Conservation (phyloP, 1,140 invertebrate species). For the Sminthurides bifidus region DNA sequence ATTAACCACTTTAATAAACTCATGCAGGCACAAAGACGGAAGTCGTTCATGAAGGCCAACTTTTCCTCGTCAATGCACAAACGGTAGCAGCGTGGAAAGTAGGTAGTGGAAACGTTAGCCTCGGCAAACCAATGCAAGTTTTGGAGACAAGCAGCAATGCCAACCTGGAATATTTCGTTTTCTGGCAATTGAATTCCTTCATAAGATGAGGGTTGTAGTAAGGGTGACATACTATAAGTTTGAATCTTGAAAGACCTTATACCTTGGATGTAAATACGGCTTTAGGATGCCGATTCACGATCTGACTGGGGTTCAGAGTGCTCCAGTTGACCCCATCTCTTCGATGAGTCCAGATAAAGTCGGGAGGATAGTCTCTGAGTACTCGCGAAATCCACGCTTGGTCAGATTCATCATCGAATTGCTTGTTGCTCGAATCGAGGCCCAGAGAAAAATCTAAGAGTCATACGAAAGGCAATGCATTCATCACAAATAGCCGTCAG, state of each 20-base stretch:
- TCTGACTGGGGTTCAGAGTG: conserved; percentile 40
- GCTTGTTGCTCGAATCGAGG: background rate
- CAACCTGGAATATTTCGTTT: conserved; percentile 40
- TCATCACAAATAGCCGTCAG: background rate
- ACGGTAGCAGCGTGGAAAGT: conserved; percentile 78
- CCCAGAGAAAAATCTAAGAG: background rate
- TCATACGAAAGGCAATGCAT: background rate
- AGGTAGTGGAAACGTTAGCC: conserved; percentile 60
- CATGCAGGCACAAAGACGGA: conserved; percentile 72
- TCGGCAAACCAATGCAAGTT: conserved; percentile 84
- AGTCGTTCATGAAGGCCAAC: conserved; percentile 78
- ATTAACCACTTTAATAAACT: conserved; percentile 64
- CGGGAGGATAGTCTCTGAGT: conserved; percentile 46
- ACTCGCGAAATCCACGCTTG: conserved; percentile 36
- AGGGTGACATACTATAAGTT: background rate
- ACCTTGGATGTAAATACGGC: conserved; percentile 83
- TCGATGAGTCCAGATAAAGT: conserved; percentile 78
- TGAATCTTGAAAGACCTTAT: background rate
- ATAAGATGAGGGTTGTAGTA: background rate
- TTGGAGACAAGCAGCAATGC: conserved; percentile 64
- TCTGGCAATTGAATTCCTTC: background rate
- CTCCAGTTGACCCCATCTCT: conserved; percentile 63
- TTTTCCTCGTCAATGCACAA: conserved; percentile 74
- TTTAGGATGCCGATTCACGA: conserved; percentile 63
- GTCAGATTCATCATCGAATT: conserved; percentile 28